Evolutionary conservation across 2,888 invertebrate genomes (phyloP).

Genomic region (Carabus problematicus): DNA sequence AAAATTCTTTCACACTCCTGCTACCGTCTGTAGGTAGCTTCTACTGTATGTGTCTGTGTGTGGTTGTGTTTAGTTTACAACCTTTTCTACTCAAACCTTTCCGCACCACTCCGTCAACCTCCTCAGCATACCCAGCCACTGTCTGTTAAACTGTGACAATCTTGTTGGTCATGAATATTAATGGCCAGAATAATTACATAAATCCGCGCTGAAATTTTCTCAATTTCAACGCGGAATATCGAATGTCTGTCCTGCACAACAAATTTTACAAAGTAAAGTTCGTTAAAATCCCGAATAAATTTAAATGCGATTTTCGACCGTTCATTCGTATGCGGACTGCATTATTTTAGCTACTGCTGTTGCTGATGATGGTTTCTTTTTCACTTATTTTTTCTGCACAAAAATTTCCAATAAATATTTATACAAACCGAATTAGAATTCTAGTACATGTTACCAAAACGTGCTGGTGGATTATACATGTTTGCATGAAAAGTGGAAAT

Average conservation of each 20-base stretch:
- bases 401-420: constrained; percentile 38
- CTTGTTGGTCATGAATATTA: constrained; percentile 28
- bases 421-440: constrained; percentile 33
- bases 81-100: no score
- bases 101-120: no score
- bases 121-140: no score
- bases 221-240: constrained; percentile 22
- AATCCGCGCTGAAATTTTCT: constrained; percentile 25
- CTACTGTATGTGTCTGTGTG: no score
- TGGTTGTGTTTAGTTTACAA: no score
- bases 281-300: constrained; percentile 35
- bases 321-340: constrained; percentile 13
- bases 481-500: constrained; percentile 26
- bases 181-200: constrained; percentile 32
- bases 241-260: not conserved
- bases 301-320: constrained; percentile 33
- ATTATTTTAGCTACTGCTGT: not conserved
- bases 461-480: constrained; percentile 28
- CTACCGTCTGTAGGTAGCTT: no score
- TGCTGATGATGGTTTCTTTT: not conserved
- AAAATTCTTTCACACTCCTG: no score
- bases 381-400: constrained; percentile 1
- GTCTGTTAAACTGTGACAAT: constrained; percentile 1
- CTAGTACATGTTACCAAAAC: constrained; percentile 28
- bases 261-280: constrained; percentile 29